phyloP scores from a whole-genome alignment of 1,140 invertebrate genomes.

The Bombus turneri region DNA sequence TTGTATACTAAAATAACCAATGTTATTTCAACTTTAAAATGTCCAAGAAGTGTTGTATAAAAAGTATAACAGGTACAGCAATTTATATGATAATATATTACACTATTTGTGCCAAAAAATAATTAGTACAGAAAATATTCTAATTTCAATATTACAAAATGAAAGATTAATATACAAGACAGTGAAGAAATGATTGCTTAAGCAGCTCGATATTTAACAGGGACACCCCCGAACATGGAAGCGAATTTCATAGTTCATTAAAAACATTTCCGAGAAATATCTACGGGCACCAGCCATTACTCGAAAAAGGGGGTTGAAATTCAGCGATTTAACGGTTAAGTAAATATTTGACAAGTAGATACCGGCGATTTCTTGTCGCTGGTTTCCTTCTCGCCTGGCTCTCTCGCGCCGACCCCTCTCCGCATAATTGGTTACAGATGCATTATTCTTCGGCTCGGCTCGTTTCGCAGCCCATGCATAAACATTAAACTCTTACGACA shows the following conservation, averaged over 20 bases:
- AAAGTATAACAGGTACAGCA: not conserved
- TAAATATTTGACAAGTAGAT: constrained; percentile 66
- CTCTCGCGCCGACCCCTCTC: constrained; percentile 41
- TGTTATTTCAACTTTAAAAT: not conserved
- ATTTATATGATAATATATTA: no score
- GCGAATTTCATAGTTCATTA: constrained; percentile 51
- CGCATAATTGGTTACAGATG: constrained; percentile 54
- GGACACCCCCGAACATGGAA: not conserved
- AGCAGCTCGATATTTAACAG: not conserved
- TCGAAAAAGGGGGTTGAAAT: constrained; percentile 49
- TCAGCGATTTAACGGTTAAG: constrained; percentile 69
- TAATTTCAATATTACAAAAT: no score
- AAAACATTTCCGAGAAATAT: constrained; percentile 70
- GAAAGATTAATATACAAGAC: no score
- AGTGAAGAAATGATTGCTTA: no score
- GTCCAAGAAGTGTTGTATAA: not conserved
- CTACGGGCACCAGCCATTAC: constrained; percentile 12
- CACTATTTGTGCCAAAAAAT: no score
- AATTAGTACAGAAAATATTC: no score
- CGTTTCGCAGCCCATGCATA: constrained; percentile 51
- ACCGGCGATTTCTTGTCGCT: constrained; percentile 5
- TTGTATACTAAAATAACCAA: no score
- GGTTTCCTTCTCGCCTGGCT: constrained; percentile 59
- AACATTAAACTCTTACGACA: constrained; percentile 51
- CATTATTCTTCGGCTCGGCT: constrained; percentile 49